These are phyloP conservation scores for Aix galericulata DNA, from an alignment of 2,113 vertebrate genomes.

Conservation along the genomic window DNA sequence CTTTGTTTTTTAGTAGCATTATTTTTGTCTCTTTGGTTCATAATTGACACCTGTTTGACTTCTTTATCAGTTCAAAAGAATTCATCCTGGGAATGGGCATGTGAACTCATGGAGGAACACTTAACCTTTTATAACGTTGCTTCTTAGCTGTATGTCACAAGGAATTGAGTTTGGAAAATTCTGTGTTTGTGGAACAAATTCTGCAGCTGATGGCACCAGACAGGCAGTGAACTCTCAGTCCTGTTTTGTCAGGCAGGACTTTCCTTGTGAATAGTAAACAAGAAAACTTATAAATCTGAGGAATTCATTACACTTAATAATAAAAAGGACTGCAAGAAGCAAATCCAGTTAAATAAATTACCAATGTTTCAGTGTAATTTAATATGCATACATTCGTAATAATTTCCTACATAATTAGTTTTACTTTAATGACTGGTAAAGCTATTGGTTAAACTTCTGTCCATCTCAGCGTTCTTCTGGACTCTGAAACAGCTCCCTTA, in stretches of 20 bases:
- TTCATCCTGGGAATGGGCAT: not conserved
- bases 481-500: not conserved
- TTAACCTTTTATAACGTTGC: not conserved
- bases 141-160: not conserved
- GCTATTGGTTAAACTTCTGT: not conserved
- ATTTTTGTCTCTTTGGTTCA: conserved; percentile 49
- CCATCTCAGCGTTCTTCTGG: not conserved
- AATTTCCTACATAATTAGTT: not conserved
- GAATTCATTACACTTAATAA: not conserved
- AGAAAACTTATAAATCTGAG: not conserved
- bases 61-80: conserved; percentile 45
- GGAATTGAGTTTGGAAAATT: not conserved
- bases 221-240: not conserved
- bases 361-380: not conserved
- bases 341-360: not conserved
- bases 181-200: not conserved
- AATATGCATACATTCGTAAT: not conserved
- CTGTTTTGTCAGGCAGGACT: not conserved
- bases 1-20: conserved; percentile 22
- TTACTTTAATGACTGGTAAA: not conserved
- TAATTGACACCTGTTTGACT: conserved; percentile 44
- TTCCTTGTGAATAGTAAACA: not conserved
- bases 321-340: not conserved
- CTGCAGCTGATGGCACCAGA: not conserved
- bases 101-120: not conserved